phyloP scores from a whole-genome alignment of 2,797 vertebrate genomes.

The Pseudomugil gertrudae region DNA sequence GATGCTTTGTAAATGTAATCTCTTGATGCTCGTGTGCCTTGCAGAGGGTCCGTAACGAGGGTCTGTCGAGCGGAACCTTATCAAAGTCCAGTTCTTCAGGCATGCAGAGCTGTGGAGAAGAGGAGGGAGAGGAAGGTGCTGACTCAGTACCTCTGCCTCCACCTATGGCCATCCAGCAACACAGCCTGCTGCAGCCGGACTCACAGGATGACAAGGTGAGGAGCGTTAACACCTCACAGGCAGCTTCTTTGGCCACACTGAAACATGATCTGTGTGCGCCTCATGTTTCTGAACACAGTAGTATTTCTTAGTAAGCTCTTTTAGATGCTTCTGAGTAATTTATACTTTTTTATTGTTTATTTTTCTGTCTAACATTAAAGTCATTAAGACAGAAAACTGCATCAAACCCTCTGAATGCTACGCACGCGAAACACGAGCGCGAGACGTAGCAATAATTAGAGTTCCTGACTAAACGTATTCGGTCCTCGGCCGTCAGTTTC shows the following conservation, averaged over 20 bases:
- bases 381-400: too few species aligned
- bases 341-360: too few species aligned
- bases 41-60: slow-evolving; percentile 96
- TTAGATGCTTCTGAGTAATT: too few species aligned
- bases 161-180: slow-evolving; percentile 99
- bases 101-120: slow-evolving; percentile 99
- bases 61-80: slow-evolving; percentile 94
- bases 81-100: slow-evolving; percentile 98
- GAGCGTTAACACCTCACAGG: not conserved
- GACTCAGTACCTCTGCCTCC: slow-evolving; percentile 95
- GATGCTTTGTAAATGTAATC: not conserved
- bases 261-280: too few species aligned
- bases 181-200: slow-evolving; percentile 96
- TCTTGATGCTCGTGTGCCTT: not conserved
- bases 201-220: slow-evolving; percentile 98
- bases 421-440: too few species aligned
- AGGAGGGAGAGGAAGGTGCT: slow-evolving; percentile 95
- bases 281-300: not conserved
- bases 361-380: too few species aligned
- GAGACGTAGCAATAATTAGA: too few species aligned
- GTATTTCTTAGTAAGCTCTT: too few species aligned
- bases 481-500: slow-evolving; percentile 31
- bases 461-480: not conserved
- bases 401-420: not conserved
- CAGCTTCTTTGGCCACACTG: not conserved